Conservation (phyloP, 2,797 vertebrate genomes). For the Darevskia nairensis region DNA sequence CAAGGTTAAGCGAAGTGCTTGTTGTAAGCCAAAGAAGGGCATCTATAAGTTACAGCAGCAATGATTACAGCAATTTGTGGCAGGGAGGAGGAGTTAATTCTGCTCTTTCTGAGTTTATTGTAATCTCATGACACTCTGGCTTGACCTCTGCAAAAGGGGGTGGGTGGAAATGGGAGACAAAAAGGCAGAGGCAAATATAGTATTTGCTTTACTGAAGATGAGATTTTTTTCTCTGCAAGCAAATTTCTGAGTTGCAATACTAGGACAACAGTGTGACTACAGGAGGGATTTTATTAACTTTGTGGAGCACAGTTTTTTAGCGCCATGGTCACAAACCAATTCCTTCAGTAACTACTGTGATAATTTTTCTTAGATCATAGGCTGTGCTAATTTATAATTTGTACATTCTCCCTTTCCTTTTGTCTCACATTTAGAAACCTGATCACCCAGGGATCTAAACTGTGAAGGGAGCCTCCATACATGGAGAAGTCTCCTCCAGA, state of each 20-base stretch:
- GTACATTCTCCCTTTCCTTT: background rate
- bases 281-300: background rate
- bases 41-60: slow-evolving; percentile 25
- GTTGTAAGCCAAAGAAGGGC: slow-evolving; percentile 15
- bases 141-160: background rate
- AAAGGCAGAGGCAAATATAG: background rate
- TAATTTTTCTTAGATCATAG: background rate
- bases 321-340: background rate
- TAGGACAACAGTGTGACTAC: too few species aligned
- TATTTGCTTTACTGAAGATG: background rate
- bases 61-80: slow-evolving; percentile 20
- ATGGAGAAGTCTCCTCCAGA: too few species aligned
- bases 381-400: background rate
- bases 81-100: slow-evolving; percentile 8
- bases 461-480: too few species aligned
- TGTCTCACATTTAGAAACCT: too few species aligned
- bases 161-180: background rate
- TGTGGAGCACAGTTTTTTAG: background rate
- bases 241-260: background rate
- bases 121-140: slow-evolving; percentile 18
- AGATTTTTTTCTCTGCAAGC: background rate
- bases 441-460: too few species aligned
- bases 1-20: slow-evolving; percentile 23
- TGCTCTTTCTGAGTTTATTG: slow-evolving; percentile 20
- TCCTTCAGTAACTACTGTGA: background rate